phyloP scores from a whole-genome alignment of 2,888 invertebrate species.

The Ochropacha duplaris region DNA sequence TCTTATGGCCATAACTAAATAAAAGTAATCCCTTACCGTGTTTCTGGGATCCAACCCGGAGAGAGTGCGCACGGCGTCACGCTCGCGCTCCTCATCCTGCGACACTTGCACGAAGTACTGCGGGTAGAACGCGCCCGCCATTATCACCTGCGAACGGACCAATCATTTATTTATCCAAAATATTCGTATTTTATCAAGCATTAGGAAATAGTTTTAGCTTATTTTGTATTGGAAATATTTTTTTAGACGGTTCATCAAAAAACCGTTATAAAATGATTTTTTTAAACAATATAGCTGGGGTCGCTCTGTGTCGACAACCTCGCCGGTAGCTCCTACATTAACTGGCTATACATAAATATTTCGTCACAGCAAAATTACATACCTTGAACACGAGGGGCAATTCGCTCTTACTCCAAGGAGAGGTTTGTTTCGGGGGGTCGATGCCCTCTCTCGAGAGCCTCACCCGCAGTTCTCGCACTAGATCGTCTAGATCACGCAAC shows the following conservation, averaged over 20 bases:
- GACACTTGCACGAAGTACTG: conserved; percentile 89
- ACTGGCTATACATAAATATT: too few relatives aligned
- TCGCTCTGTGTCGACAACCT: too few relatives aligned
- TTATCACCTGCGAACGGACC: conserved; percentile 80
- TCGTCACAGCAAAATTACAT: background rate
- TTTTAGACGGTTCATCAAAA: too few relatives aligned
- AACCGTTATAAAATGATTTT: too few relatives aligned
- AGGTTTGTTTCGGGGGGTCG: conserved; percentile 63
- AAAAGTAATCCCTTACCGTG: conserved; percentile 85
- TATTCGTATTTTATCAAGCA: too few relatives aligned
- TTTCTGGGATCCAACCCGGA: conserved; percentile 89
- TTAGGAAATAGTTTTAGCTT: too few relatives aligned
- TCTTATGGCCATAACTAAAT: too few relatives aligned
- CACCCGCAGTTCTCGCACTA: conserved; percentile 86
- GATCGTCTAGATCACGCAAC: conserved; percentile 87
- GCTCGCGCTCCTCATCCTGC: conserved; percentile 83
- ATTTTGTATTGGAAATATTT: too few relatives aligned
- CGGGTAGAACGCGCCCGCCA: conserved; percentile 96
- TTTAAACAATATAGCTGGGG: too few relatives aligned
- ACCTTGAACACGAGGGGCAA: conserved; percentile 65
- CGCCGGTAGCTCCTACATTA: too few relatives aligned
- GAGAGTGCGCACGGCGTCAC: conserved; percentile 85
- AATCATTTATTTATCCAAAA: too few relatives aligned
- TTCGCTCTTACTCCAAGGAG: conserved; percentile 64
- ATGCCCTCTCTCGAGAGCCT: conserved; percentile 86